Conservation (phyloP, 1,140 invertebrate genomes). For the Nasonia giraulti region DNA sequence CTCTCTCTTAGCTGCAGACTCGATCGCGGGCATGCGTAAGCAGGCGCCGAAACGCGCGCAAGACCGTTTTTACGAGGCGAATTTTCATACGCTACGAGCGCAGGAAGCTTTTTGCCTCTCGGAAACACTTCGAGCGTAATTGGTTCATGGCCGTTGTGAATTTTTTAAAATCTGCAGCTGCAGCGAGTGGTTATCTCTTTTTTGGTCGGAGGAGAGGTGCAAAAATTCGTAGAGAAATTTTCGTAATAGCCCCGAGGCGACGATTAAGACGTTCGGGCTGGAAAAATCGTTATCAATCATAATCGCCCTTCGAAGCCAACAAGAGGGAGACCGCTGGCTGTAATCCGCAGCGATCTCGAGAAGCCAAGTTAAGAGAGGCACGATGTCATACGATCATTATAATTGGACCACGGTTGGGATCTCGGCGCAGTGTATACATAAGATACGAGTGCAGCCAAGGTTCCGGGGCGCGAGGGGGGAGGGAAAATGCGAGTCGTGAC, state of each 20-base stretch:
- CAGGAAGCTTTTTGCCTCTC: not conserved
- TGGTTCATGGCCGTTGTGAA: constrained; percentile 11
- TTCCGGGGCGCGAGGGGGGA: constrained; percentile 36
- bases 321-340: too few relatives aligned
- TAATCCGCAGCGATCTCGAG: constrained; percentile 14
- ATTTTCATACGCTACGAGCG: constrained; percentile 26
- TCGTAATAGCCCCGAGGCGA: too few relatives aligned
- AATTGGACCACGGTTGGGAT: constrained; percentile 21
- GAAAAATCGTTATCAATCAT: too few relatives aligned
- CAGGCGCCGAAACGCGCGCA: constrained; percentile 29
- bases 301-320: too few relatives aligned
- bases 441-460: constrained; percentile 9
- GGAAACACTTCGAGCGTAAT: constrained; percentile 26
- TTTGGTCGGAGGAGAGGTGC: too few relatives aligned
- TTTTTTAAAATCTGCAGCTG: not conserved
- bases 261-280: too few relatives aligned
- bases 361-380: not conserved
- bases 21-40: constrained; percentile 46
- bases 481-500: constrained; percentile 65
- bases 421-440: not conserved
- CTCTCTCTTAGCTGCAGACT: not conserved
- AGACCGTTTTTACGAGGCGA: constrained; percentile 42
- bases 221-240: too few relatives aligned
- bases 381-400: constrained; percentile 40
- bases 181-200: not conserved